Evolutionary conservation across 2,888 invertebrate species (phyloP).

Genomic region (Aplocera efformata): DNA sequence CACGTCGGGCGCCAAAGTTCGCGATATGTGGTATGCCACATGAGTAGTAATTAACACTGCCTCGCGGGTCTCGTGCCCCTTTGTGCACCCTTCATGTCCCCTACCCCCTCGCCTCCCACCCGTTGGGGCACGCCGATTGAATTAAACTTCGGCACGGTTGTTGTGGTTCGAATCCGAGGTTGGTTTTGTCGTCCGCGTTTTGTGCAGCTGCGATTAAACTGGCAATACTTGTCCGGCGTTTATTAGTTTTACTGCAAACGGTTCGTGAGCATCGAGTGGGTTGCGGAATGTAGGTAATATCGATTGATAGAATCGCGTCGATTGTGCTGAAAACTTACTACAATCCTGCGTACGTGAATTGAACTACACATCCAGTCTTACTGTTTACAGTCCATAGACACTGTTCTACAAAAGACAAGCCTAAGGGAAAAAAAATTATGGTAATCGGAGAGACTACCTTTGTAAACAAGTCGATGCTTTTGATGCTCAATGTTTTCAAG

Average conservation of each 20-base stretch:
- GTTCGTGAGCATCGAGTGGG: slow-evolving; percentile 19
- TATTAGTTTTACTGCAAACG: slow-evolving; percentile 57
- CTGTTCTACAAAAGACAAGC: too few species aligned
- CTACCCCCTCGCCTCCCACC: slow-evolving; percentile 35
- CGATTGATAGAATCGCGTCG: slow-evolving; percentile 8
- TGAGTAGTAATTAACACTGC: slow-evolving; percentile 78
- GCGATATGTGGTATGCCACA: slow-evolving; percentile 75
- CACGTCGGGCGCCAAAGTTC: slow-evolving; percentile 72
- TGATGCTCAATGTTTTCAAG: too few species aligned
- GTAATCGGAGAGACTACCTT: too few species aligned
- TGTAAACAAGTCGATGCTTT: too few species aligned
- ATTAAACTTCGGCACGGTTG: slow-evolving; percentile 77
- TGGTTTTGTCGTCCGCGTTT: slow-evolving; percentile 71
- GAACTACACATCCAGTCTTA: too few species aligned
- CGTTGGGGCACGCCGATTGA: slow-evolving; percentile 73
- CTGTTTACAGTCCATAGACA: too few species aligned
- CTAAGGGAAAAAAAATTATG: too few species aligned
- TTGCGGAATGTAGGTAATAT: slow-evolving; percentile 18
- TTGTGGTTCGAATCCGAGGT: slow-evolving; percentile 72
- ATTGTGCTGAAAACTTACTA: slow-evolving; percentile 1
- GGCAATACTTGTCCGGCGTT: slow-evolving; percentile 69
- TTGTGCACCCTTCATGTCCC: slow-evolving; percentile 26
- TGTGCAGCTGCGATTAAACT: slow-evolving; percentile 74
- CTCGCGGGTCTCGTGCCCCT: slow-evolving; percentile 42
- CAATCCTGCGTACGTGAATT: too few species aligned